phyloP scores from a whole-genome alignment of 2,888 invertebrate genomes.

The Timandra comae region DNA sequence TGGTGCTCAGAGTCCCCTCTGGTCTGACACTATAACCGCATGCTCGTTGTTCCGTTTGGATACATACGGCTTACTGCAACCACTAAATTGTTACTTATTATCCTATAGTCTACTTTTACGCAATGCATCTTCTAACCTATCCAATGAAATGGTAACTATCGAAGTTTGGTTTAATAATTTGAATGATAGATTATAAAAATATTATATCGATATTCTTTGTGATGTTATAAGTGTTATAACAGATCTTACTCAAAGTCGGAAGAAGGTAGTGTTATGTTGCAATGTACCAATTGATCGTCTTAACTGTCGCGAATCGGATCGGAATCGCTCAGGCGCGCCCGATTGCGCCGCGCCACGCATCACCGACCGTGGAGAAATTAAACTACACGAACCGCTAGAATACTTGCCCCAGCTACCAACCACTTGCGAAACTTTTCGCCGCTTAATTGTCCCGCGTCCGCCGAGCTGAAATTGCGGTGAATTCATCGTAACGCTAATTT shows the following conservation, averaged over 20 bases:
- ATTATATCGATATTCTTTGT: too few relatives aligned
- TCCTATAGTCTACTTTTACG: too few relatives aligned
- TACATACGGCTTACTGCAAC: conserved; percentile 24
- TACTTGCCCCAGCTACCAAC: conserved; percentile 42
- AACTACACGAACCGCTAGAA: conserved; percentile 60
- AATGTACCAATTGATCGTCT: conserved; percentile 32
- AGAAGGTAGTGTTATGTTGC: conserved; percentile 53
- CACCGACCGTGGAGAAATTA: conserved; percentile 66
- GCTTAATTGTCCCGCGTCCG: conserved; percentile 48
- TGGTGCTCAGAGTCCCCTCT: conserved; percentile 53
- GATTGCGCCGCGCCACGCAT: conserved; percentile 70
- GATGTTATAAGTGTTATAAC: conserved; percentile 30
- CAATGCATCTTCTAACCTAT: too few relatives aligned
- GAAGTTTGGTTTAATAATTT: too few relatives aligned
- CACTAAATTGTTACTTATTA: too few relatives aligned
- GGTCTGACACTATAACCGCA: conserved; percentile 42
- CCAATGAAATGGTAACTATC: too few relatives aligned
- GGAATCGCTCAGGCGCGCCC: conserved; percentile 67
- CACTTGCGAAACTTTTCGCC: conserved; percentile 64
- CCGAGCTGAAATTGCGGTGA: conserved; percentile 40
- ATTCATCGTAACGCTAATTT: conserved; percentile 46
- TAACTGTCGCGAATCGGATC: conserved; percentile 63
- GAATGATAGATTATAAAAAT: too few relatives aligned
- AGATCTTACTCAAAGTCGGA: too few relatives aligned
- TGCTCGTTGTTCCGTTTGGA: conserved; percentile 39